Evolutionary conservation across 2,888 invertebrate species (phyloP).

Genomic region (Nesidiocoris tenuis): DNA sequence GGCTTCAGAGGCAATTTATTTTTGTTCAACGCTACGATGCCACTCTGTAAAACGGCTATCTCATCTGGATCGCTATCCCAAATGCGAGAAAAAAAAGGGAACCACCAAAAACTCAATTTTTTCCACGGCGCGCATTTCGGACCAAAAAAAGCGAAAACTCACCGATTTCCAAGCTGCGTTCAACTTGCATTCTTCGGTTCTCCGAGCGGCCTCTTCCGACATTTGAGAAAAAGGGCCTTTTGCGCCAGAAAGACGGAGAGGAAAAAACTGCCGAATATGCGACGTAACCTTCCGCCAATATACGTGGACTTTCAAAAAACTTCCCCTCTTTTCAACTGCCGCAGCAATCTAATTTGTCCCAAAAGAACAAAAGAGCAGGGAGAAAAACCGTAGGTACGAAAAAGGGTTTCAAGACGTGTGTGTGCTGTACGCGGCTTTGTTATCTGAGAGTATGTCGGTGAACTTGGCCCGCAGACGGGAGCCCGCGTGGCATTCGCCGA

Average conservation of each 20-base stretch:
- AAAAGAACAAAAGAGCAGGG: not conserved
- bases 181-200: not conserved
- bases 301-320: constrained; percentile 17
- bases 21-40: no score
- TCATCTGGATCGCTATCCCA: no score
- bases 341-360: constrained; percentile 20
- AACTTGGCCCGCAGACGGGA: not conserved
- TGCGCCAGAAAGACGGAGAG: constrained; percentile 15
- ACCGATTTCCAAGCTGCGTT: not conserved
- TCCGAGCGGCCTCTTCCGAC: not conserved
- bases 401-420: not conserved
- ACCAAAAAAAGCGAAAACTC: not conserved
- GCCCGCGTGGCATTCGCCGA: constrained; percentile 5
- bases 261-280: constrained; percentile 9
- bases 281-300: not conserved
- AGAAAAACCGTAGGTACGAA: not conserved
- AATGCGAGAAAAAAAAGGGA: no score
- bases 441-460: not conserved
- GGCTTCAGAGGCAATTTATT: no score
- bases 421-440: not conserved
- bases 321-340: not conserved
- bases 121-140: no score
- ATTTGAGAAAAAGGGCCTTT: constrained; percentile 6
- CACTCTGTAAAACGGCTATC: no score
- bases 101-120: no score